Evolutionary conservation across 2,113 vertebrate genomes (phyloP).

Genomic region (Neogale vison): DNA sequence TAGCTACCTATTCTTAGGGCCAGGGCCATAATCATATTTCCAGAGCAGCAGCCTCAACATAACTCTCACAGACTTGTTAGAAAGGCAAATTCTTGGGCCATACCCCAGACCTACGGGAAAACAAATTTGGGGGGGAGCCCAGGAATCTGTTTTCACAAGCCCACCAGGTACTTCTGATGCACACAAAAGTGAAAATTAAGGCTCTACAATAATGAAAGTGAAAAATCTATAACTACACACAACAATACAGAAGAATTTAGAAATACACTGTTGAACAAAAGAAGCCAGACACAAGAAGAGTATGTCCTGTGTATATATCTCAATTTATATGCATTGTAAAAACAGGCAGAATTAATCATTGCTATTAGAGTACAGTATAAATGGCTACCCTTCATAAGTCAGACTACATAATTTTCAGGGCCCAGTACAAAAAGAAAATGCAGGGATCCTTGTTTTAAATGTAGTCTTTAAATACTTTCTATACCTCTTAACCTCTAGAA

Average conservation of each 20-base stretch:
- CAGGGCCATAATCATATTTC: neutral
- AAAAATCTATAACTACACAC: neutral
- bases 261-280: neutral
- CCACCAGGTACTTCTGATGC: neutral
- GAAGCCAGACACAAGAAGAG: neutral
- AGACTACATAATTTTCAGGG: neutral
- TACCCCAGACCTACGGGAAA: neutral
- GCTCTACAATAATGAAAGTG: neutral
- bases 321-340: neutral
- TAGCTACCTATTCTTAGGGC: neutral
- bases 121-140: neutral
- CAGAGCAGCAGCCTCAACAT: neutral
- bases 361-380: neutral
- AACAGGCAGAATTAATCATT: neutral
- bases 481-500: neutral
- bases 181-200: neutral
- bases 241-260: neutral
- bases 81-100: neutral
- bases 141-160: neutral
- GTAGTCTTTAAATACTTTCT: neutral
- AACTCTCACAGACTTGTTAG: neutral
- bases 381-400: neutral
- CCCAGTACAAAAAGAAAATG: neutral
- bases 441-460: neutral
- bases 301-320: neutral